A percentile compares a stretch with the other conserved stretches of the same genome.
These are phyloP conservation scores for Motacilla alba DNA, from an alignment of 2,113 vertebrate species.

Conservation along the genomic window DNA sequence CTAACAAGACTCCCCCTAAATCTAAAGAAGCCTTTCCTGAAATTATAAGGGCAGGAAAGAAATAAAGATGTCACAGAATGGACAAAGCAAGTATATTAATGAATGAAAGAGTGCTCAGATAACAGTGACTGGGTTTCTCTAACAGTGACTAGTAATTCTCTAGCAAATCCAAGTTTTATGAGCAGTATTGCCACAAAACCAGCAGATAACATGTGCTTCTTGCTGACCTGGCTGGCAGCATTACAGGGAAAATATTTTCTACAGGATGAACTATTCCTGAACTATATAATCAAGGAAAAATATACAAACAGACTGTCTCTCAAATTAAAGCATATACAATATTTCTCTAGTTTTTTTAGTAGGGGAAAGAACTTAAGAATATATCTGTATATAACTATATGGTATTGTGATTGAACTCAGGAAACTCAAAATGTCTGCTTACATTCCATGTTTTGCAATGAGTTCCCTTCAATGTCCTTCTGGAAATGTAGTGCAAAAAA, in stretches of 20 bases:
- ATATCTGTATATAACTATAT: not conserved
- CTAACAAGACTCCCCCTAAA: not conserved
- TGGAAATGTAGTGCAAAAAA: not conserved
- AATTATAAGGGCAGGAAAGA: not conserved
- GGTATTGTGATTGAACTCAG: not conserved
- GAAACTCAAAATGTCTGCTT: not conserved
- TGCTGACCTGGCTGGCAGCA: not conserved
- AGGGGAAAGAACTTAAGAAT: not conserved
- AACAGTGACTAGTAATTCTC: not conserved
- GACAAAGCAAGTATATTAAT: not conserved
- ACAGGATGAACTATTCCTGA: constrained; percentile 21
- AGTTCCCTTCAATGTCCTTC: not conserved
- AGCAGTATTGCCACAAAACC: not conserved
- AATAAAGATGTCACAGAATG: not conserved
- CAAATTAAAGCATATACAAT: not conserved
- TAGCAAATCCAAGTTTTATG: not conserved
- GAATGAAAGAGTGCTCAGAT: not conserved
- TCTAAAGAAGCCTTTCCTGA: not conserved
- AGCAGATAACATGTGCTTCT: not conserved
- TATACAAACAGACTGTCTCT: not conserved
- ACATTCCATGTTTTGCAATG: not conserved
- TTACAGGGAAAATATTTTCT: constrained; percentile 34
- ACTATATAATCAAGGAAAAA: not conserved
- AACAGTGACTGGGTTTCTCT: not conserved
- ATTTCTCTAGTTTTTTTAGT: not conserved